These are phyloP conservation scores for Tamandua tetradactyla DNA, from an alignment of 2,797 vertebrate species.

Conservation along the genomic window DNA sequence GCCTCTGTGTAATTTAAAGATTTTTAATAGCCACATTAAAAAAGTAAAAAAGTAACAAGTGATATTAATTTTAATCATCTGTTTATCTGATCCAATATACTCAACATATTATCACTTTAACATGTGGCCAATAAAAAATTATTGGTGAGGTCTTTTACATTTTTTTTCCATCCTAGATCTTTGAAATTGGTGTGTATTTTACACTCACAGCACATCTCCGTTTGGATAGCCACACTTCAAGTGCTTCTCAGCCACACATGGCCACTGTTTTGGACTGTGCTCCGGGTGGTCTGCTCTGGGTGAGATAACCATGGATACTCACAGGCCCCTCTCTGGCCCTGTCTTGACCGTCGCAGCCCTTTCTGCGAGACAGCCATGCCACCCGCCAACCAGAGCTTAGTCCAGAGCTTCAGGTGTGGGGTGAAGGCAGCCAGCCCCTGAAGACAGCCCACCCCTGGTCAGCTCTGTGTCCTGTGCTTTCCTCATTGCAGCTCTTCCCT, in stretches of 20 bases:
- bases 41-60: not conserved
- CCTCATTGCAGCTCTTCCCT: not conserved
- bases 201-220: not conserved
- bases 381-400: not conserved
- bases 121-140: not conserved
- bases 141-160: not conserved
- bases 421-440: not conserved
- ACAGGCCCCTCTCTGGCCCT: not conserved
- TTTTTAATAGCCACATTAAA: not conserved
- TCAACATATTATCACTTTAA: not conserved
- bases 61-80: too few species aligned
- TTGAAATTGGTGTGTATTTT: not conserved
- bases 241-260: not conserved
- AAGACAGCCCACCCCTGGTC: accelerated
- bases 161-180: not conserved
- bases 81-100: not conserved
- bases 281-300: not conserved
- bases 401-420: not conserved
- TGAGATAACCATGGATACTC: not conserved
- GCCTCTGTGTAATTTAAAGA: not conserved
- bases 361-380: not conserved
- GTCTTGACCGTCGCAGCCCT: not conserved
- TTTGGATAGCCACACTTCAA: too few species aligned
- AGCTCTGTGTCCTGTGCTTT: not conserved
- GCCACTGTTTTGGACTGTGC: not conserved